A percentile compares a stretch with the other conserved stretches of the same genome.
These are phyloP conservation scores for Cryptocephalus primarius DNA, from an alignment of 2,888 invertebrate species.

Conservation along the genomic window DNA sequence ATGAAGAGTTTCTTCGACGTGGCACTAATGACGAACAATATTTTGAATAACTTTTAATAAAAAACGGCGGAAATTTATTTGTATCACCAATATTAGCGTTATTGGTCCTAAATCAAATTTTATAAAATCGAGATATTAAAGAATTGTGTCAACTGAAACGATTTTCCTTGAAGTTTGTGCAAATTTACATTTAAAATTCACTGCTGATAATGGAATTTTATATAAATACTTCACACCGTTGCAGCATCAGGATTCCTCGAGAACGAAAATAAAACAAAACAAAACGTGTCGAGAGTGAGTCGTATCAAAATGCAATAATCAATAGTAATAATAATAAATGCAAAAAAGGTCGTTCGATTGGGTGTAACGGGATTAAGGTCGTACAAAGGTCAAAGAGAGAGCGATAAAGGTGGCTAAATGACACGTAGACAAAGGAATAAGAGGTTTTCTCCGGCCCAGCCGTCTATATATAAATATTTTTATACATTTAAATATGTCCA, in stretches of 20 bases:
- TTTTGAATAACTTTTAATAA: no score
- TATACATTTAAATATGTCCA: no score
- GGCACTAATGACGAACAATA: no score
- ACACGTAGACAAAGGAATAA: constrained; percentile 70
- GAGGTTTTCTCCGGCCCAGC: constrained; percentile 39
- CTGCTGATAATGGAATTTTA: background rate
- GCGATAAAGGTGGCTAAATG: constrained; percentile 40
- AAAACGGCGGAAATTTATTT: no score
- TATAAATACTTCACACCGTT: background rate
- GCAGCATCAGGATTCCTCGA: no score
- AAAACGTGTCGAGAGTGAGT: constrained; percentile 18
- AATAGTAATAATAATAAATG: constrained; percentile 21
- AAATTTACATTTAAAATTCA: no score
- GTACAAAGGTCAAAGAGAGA: constrained; percentile 33
- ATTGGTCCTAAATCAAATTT: no score
- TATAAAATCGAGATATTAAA: no score
- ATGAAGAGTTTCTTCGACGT: no score
- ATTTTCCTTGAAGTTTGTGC: no score
- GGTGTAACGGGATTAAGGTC: constrained; percentile 29
- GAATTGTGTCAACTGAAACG: no score
- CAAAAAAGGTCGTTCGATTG: constrained; percentile 23
- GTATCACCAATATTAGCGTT: no score
- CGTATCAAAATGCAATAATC: constrained; percentile 34
- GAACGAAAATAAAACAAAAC: background rate
- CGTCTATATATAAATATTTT: constrained; percentile 20